Evolutionary conservation across 2,113 vertebrate genomes (phyloP), one percentile per base, ranked within the genome.

Genomic region (Alectura lathami): DNA sequence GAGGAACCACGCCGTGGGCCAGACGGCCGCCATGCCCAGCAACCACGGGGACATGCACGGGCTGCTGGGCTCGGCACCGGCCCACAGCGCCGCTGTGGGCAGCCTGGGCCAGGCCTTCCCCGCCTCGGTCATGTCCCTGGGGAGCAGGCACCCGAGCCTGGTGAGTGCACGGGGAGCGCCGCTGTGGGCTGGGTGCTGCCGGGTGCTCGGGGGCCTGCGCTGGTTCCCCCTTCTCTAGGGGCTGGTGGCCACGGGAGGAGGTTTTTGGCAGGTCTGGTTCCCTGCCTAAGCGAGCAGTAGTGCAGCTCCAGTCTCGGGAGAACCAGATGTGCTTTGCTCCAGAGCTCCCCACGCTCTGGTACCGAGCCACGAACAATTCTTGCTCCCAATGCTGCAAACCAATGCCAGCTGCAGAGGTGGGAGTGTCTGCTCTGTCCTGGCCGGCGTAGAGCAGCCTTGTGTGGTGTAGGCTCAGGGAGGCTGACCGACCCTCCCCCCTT

Each of bases 1-100:
- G 86, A 98, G 99, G 73, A 99, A 97, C 93, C 99, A 99, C 1
- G 99, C 99, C 0, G 99, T 99, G 96, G 99, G 99, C 79, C 98
- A 99, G 53, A 98, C 98, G 0, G 97, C 98, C 0, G 91, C 98
- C 53, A 93, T 98, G 89, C 93, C 79, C 7, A 98, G 98, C 45
- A 93, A 90, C 89, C 97, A 98, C 40, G 93, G 98, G 11, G 98
- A 99, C 97, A 98, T 99, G 94, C 99, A 99, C 6, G 96, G 97
- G 87, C 97, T 99, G 82, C 97, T 99, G 64, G 97, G 97, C 11
- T 94, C 91, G 16, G 97, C 98, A 0, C 94, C 99, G 0, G 97
- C 98, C 53, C 98, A 99, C 96, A 98, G 98, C 27, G 98, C 98
- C 4, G 60, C 97, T 2, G 98, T 98, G 2, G 98, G 98, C 36